phyloP scores from a whole-genome alignment of 2,113 vertebrate species.

The Megaleporinus macrocephalus region DNA sequence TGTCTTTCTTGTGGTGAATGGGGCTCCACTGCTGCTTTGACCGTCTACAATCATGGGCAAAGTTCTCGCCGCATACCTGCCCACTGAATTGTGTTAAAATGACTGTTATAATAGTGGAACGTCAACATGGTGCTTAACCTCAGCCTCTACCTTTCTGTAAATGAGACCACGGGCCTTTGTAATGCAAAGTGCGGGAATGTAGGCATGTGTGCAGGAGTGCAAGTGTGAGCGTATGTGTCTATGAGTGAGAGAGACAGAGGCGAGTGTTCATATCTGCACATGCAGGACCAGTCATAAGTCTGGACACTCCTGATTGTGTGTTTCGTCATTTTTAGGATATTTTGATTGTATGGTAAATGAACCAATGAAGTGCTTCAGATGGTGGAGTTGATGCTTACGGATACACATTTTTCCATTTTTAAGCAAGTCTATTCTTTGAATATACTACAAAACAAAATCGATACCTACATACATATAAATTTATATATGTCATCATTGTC shows the following conservation, averaged over 20 bases:
- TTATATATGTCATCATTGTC: too few species aligned
- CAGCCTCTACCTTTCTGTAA: slow-evolving; percentile 22
- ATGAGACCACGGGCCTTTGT: slow-evolving; percentile 47
- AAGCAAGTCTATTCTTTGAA: too few species aligned
- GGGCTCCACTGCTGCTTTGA: neutral
- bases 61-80: neutral
- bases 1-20: slow-evolving; percentile 17
- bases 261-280: neutral
- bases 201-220: neutral
- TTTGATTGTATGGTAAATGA: too few species aligned
- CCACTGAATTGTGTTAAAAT: slow-evolving; percentile 22
- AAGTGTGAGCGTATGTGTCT: slow-evolving; percentile 38
- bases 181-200: slow-evolving; percentile 33
- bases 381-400: too few species aligned
- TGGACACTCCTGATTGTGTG: too few species aligned
- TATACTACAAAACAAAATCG: too few species aligned
- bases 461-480: too few species aligned
- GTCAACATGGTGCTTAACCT: neutral
- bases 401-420: too few species aligned
- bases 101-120: neutral
- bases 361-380: too few species aligned
- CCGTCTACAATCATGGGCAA: neutral
- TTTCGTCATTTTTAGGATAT: too few species aligned
- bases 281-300: too few species aligned
- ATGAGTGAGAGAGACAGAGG: neutral